Percentiles rank a stretch among this genome's conserved stretches.
Evolutionary conservation across 1,140 invertebrate genomes (phyloP).

Genomic region (Hetaerina americana): DNA sequence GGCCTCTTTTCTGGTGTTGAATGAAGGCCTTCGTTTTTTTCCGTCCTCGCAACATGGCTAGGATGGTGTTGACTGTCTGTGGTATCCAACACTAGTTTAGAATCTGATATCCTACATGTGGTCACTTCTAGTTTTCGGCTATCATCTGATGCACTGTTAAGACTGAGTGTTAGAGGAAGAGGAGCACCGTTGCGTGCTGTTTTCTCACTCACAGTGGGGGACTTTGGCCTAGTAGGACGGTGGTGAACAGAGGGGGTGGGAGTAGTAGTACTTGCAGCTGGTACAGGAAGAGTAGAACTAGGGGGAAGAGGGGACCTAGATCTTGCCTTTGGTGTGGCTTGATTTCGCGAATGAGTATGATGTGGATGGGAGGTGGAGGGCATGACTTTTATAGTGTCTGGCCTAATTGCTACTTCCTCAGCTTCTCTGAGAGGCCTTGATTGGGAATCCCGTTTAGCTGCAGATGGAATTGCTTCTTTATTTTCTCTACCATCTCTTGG

Average conservation of each 20-base stretch:
- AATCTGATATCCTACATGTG: background rate
- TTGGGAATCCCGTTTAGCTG: background rate
- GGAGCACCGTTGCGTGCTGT: background rate
- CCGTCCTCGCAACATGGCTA: background rate
- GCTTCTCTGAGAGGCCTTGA: background rate
- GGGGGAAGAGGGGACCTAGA: background rate
- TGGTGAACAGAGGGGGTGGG: background rate
- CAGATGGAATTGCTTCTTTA: background rate
- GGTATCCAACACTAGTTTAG: background rate
- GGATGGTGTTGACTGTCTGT: background rate
- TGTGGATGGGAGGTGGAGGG: background rate
- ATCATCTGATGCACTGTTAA: background rate
- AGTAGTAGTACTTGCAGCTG: background rate
- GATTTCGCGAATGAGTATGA: background rate
- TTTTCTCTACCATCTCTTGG: background rate
- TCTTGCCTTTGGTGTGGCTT: background rate
- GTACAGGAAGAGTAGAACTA: background rate
- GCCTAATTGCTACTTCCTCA: background rate
- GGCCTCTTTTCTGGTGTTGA: conserved; percentile 20
- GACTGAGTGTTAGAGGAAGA: background rate
- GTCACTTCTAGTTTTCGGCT: background rate
- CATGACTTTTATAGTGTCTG: background rate
- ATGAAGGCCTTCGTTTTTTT: background rate
- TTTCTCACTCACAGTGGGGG: background rate
- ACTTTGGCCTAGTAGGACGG: background rate